Base-by-base conservation (phyloP, 1,140 invertebrate species). In the Forficula auricularia region DNA sequence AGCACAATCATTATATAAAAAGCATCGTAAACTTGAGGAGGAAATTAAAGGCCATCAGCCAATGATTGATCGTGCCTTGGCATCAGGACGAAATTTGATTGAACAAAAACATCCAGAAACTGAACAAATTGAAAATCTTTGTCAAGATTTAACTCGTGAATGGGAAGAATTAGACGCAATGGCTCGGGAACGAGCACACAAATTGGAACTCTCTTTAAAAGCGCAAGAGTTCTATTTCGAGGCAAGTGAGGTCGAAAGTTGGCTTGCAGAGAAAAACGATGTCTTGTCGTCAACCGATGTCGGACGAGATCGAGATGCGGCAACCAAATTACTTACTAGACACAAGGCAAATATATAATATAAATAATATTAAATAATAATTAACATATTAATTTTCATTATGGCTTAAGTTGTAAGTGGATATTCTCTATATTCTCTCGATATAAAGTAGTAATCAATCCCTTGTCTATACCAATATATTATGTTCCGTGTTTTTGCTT, bases 161-260 rank as follows among this genome's bases (percentile, higher is more conserved):
- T 89, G 85, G 82, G 58, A 66, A 12, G 70, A 77, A 45, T 62
- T 88, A 20, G 67, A 75, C 34, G 65, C 70, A 6, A 77, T 77
- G 46, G 77, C 79, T 1, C 66, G 68, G 13, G 75, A 79, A 46
- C 67, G 86, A 16, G 77, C 72, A 31, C 75, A 73, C 27, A 79
- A 82, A 46, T 65, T 95, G 19, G 86, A 94, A 53, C 66, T 86
- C 18, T 86, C 86, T 0, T 62, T 91, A 32, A 82, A 79, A 57
- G 79, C 84, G 12, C 89, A 94, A 62, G 83, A 89, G 66, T 88
- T 85, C 62, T 75, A 82, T 61, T 83, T 81, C 54, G 89, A 94
- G 58, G 82, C 85, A 4, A 77, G 77, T 45, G 90, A 96, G 66
- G 80, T 94, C 48, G 90, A 95, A 63, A 77, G 79, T 38, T 95